phyloP scores from a whole-genome alignment of 2,113 vertebrate genomes.

The Gambusia holbrooki region DNA sequence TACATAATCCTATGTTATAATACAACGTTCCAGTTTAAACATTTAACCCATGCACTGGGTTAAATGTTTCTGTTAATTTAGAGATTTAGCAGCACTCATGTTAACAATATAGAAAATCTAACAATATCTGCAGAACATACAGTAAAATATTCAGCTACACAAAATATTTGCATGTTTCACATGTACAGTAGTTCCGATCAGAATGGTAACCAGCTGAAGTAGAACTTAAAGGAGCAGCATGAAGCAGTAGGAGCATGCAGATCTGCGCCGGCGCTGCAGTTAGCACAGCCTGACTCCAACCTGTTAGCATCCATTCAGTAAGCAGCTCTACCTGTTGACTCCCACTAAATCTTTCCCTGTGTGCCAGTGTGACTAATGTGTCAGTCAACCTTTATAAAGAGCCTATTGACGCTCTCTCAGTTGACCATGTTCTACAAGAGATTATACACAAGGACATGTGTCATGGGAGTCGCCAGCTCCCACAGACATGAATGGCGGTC shows the following conservation, averaged over 20 bases:
- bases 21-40: background rate
- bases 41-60: too few relatives aligned
- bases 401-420: conserved; percentile 73
- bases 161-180: background rate
- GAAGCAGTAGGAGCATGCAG: background rate
- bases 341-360: conserved; percentile 3
- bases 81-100: too few relatives aligned
- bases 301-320: conserved; percentile 24
- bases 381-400: conserved; percentile 70
- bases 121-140: background rate
- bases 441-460: conserved; percentile 80
- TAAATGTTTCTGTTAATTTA: too few relatives aligned
- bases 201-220: background rate
- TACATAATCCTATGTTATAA: too few relatives aligned
- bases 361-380: conserved; percentile 67
- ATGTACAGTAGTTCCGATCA: background rate
- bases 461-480: conserved; percentile 51
- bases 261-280: background rate
- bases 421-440: conserved; percentile 77
- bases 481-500: conserved; percentile 53
- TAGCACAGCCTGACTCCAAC: background rate
- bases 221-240: too few relatives aligned
- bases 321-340: conserved; percentile 51
- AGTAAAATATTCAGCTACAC: background rate
- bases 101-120: background rate